phyloP scores from a whole-genome alignment of 2,797 vertebrate species.

The Discoglossus pictus region DNA sequence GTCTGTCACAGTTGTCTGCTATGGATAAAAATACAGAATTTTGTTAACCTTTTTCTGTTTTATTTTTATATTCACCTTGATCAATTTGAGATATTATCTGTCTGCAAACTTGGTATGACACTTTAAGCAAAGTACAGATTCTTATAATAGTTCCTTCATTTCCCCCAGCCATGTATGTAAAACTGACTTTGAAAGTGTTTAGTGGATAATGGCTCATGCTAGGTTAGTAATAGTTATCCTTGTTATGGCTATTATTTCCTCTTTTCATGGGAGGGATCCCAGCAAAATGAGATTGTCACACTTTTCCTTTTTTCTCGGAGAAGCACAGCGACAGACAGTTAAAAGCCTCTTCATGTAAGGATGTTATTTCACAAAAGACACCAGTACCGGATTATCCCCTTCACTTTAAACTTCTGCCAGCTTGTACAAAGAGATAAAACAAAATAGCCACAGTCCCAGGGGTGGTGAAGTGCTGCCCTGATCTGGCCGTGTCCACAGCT shows the following conservation, averaged over 20 bases:
- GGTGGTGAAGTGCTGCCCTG: slow-evolving; percentile 74
- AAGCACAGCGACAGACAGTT: slow-evolving; percentile 77
- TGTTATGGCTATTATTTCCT: slow-evolving; percentile 75
- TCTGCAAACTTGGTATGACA: slow-evolving; percentile 63
- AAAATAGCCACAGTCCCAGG: slow-evolving; percentile 83
- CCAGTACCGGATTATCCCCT: slow-evolving; percentile 82
- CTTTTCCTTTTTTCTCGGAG: slow-evolving; percentile 70
- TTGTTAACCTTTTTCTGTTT: not conserved
- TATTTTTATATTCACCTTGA: slow-evolving; percentile 36
- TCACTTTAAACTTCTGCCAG: slow-evolving; percentile 85
- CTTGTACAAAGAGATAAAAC: slow-evolving; percentile 86
- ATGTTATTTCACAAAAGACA: slow-evolving; percentile 86
- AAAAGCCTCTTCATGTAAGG: slow-evolving; percentile 85
- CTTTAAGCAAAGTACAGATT: slow-evolving; percentile 72
- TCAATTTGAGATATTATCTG: slow-evolving; percentile 54
- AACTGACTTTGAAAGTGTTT: slow-evolving; percentile 78
- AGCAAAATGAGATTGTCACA: slow-evolving; percentile 82
- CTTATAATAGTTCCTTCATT: slow-evolving; percentile 68
- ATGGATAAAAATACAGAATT: no score
- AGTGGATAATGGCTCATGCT: slow-evolving; percentile 76
- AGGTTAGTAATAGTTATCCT: slow-evolving; percentile 73
- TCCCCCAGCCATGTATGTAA: slow-evolving; percentile 70
- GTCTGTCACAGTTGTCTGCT: not conserved
- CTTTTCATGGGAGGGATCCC: slow-evolving; percentile 79
- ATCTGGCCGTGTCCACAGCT: slow-evolving; percentile 88